phyloP scores from a whole-genome alignment of 2,113 vertebrate genomes.

The Atlantisia rogersi region DNA sequence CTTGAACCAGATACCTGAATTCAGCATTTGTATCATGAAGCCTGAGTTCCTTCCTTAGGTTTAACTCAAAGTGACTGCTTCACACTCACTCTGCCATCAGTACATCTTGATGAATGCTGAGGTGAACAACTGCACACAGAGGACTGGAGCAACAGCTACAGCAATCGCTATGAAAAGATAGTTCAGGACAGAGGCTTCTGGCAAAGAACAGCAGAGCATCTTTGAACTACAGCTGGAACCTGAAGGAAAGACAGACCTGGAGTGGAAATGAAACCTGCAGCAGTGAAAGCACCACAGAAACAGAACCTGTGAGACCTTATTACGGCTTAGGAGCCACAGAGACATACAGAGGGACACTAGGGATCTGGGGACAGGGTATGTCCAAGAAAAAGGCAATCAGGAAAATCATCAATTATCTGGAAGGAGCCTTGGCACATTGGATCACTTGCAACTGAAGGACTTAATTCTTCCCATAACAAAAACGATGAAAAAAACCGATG shows the following conservation, averaged over 20 bases:
- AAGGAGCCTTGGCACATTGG: not conserved
- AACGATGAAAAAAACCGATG: conserved; percentile 8
- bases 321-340: not conserved
- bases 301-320: not conserved
- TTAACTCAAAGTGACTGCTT: not conserved
- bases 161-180: not conserved
- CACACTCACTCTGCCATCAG: not conserved
- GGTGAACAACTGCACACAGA: not conserved
- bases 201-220: not conserved
- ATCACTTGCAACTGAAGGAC: not conserved
- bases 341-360: not conserved
- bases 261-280: not conserved
- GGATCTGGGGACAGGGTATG: not conserved
- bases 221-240: not conserved
- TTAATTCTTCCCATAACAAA: not conserved
- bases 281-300: not conserved
- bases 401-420: conserved; percentile 3
- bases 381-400: not conserved
- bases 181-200: not conserved
- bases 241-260: not conserved
- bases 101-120: not conserved
- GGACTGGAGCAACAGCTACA: not conserved
- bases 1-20: not conserved
- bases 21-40: not conserved
- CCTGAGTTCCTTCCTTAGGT: not conserved